Base-by-base conservation (phyloP, 2,888 invertebrate species). In the Leptinotarsa haldemani region DNA sequence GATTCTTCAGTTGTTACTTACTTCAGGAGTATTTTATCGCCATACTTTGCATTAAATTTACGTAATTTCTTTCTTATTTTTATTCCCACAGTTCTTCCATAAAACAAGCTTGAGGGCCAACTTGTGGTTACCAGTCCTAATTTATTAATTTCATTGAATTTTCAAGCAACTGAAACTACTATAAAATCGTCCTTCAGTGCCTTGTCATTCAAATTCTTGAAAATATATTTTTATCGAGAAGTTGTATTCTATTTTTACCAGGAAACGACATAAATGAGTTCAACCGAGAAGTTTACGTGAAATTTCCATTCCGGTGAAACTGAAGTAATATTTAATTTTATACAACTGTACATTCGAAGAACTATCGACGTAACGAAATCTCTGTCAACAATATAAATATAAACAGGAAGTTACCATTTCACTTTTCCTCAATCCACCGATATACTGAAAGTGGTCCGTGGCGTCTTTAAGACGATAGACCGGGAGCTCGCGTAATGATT, bases 361-460 rank as follows among this genome's bases (percentile, higher is more conserved):
- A 72, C 63, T 30, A 64, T 72, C 20, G 63, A 67, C 30, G 61
- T 50, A 72, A 65, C 25, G 65, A 71, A 69, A 52, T 74, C n/a
- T 48, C 68, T 58, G n/a, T 71, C 47, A 47, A 53, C 56, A 68
- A 46, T 20, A 65, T 69, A 71, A 68, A 69, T 69, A 67, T 61
- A 69, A 72, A 72, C 77, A 77, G 77, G 77, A 77, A 77, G 71
- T 71, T 65, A 73, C 73, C 66, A 61, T 74, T 74, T 74, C 73
- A 53, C 65, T 69, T 73, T 71, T 74, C 69, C 66, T 71, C 71
- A 65, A 74, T 71, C 66, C 69, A 66, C 70, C 70, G 71, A 74
- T 74, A 75, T 61, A 71, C 64, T 77, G 69, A 77, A 71, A 65
- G 67, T 58, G 30, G 46, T 64, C 64, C 46, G 52, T 58, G 69